A percentile compares a stretch with the other conserved stretches of the same genome.
phyloP scores from a whole-genome alignment of 2,888 invertebrate genomes.

The Drosophila atroscutellata region DNA sequence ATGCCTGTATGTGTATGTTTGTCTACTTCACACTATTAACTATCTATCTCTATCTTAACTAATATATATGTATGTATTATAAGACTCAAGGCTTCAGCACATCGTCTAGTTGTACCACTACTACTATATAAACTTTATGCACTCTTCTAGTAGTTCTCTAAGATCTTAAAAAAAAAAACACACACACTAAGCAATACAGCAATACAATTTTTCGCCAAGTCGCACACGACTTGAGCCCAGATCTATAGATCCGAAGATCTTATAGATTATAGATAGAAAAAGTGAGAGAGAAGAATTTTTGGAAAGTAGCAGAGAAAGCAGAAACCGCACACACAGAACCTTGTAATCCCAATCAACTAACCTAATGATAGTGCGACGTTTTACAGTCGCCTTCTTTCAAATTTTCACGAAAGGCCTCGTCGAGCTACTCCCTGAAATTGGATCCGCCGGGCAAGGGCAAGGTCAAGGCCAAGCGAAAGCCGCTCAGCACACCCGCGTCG shows the following conservation, averaged over 20 bases:
- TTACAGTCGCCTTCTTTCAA: conserved; percentile 98
- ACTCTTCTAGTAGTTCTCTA: conserved; percentile 47
- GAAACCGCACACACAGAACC: conserved; percentile 85
- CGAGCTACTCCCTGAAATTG: conserved; percentile 97
- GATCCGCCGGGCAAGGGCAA: conserved; percentile 95
- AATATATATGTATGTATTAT: conserved; percentile 20
- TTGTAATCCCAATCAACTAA: conserved; percentile 86
- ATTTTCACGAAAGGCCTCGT: conserved; percentile 98
- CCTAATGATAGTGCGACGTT: conserved; percentile 87
- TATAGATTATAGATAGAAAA: conserved; percentile 3
- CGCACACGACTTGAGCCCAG: conserved; percentile 36
- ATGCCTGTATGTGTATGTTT: conserved; percentile 69
- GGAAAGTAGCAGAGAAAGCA: conserved; percentile 46
- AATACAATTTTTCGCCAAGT: conserved; percentile 22
- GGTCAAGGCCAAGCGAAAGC: conserved; percentile 95
- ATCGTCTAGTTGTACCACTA: conserved; percentile 32
- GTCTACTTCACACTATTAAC: conserved; percentile 56
- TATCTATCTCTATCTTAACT: conserved; percentile 40
- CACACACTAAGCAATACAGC: conserved; percentile 27
- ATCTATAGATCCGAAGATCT: conserved; percentile 22
- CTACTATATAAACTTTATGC: conserved; percentile 29
- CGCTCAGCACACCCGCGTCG: conserved; percentile 96
- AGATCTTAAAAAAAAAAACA: conserved; percentile 5
- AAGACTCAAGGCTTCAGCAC: conserved; percentile 45
- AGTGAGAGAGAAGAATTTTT: conserved; percentile 30